phyloP scores from a whole-genome alignment of 2,888 invertebrate genomes.

The Dorcus parallelipipedus region DNA sequence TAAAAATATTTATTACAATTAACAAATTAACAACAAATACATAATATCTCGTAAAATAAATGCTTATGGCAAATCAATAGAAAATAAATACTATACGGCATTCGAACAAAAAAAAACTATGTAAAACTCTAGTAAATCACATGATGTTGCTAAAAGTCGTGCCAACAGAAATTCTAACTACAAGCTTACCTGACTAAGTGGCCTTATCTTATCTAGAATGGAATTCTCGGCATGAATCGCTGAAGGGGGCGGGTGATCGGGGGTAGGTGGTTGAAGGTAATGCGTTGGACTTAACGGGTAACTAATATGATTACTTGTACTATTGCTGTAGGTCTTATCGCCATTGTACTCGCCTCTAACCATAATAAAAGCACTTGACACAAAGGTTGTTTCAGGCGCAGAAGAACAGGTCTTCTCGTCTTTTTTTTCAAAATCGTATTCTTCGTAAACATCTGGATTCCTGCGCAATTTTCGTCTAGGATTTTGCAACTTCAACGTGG shows the following conservation, averaged over 20 bases:
- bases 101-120: not conserved
- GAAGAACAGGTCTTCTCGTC: slow-evolving; percentile 27
- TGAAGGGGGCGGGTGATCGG: slow-evolving; percentile 91
- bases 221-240: slow-evolving; percentile 84
- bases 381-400: slow-evolving; percentile 50
- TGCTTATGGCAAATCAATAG: slow-evolving; percentile 10
- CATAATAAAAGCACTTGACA: slow-evolving; percentile 56
- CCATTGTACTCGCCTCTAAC: slow-evolving; percentile 52
- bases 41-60: slow-evolving; percentile 2
- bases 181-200: slow-evolving; percentile 81
- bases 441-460: slow-evolving; percentile 61
- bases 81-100: not conserved
- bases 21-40: slow-evolving; percentile 9
- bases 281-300: slow-evolving; percentile 83
- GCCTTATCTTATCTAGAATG: slow-evolving; percentile 86
- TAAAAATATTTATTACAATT: slow-evolving; percentile 1
- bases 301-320: slow-evolving; percentile 29
- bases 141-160: slow-evolving; percentile 12
- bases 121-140: slow-evolving; percentile 12
- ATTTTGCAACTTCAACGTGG: slow-evolving; percentile 68
- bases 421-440: slow-evolving; percentile 56
- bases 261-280: slow-evolving; percentile 88
- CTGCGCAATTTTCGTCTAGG: slow-evolving; percentile 67
- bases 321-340: slow-evolving; percentile 25
- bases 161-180: slow-evolving; percentile 21